phyloP scores from a whole-genome alignment of 2,797 vertebrate species.

The Morus bassanus region DNA sequence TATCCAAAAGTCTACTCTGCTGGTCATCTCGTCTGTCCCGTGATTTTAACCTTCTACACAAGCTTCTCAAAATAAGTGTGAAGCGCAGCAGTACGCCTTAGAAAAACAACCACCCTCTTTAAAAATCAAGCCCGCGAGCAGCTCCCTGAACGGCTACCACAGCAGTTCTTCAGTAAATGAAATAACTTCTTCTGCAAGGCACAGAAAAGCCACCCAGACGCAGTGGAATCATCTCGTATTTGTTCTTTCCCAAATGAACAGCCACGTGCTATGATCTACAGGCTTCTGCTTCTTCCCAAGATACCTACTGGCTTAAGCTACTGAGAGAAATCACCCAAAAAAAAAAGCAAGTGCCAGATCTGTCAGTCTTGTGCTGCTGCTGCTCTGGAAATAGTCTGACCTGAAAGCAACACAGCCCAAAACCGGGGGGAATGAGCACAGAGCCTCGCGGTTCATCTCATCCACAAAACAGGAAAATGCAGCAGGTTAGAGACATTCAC shows the following conservation, averaged over 20 bases:
- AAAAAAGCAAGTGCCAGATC: slow-evolving; percentile 10
- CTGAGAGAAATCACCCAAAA: background rate
- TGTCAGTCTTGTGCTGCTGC: background rate
- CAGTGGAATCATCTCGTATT: too few relatives aligned
- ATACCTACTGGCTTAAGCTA: background rate
- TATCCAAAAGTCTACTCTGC: background rate
- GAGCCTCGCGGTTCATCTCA: background rate
- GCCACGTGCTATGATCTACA: accelerated
- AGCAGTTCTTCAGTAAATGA: background rate
- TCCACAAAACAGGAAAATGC: background rate
- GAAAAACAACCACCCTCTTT: background rate
- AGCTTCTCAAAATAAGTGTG: background rate
- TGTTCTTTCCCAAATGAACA: background rate
- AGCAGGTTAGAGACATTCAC: background rate
- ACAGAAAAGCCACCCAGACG: background rate
- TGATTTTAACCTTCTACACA: background rate
- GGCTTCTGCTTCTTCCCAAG: background rate
- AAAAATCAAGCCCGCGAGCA: background rate
- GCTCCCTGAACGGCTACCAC: background rate
- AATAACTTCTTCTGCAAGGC: background rate
- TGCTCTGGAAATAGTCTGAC: slow-evolving; percentile 22
- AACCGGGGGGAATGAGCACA: background rate
- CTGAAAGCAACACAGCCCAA: background rate
- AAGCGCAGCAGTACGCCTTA: background rate
- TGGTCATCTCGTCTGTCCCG: accelerated